Evolutionary conservation across 2,113 vertebrate genomes (phyloP), one percentile per base, ranked within the genome.

Genomic region (Hassar affinis): DNA sequence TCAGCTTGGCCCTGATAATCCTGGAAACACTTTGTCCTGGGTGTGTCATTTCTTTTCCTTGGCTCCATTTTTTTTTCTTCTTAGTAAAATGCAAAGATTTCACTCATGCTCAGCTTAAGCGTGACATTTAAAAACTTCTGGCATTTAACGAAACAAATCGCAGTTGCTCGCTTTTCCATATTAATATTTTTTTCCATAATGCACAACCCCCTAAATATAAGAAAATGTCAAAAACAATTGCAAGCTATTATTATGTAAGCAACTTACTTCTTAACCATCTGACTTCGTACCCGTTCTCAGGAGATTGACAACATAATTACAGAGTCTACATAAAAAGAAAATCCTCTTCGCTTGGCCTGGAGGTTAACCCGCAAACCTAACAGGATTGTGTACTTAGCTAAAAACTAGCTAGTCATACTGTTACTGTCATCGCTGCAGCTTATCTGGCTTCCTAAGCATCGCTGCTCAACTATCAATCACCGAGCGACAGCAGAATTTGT

Each of bases 171-270:
- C 17, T 56, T 42, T 78, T 38, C 5, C 6, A 1, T 42, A 38
- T 25, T 54, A 54, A 12, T 51, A 8, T 74, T 27, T 27, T 79
- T 35, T n/a, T n/a, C 1, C 68, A 42, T 68, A 27, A 71, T 45
- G 49, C 15, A 20, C 12, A 22, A 30, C n/a, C n/a, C 51, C 33
- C 14, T 72, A 80, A 52, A n/a, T 25, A 35, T 35, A 51, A 35
- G 61, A 66, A 62, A 80, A 66, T 80, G 42, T 80, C 78, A 66
- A 25, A 80, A 14, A 68, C 45, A 80, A 68, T 66, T 68, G 59
- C 78, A 52, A 62, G 61, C 61, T 80, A 35, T 66, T 80, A 79
- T 27, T 30, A 49, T 49, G 42, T 9, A 25, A 66, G 20, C n/a
- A 30, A 47, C 45, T 42, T 42, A 42, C 64, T 42, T 81, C 33